Conservation (phyloP, 2,797 vertebrate genomes). For the Peromyscus attwateri region DNA sequence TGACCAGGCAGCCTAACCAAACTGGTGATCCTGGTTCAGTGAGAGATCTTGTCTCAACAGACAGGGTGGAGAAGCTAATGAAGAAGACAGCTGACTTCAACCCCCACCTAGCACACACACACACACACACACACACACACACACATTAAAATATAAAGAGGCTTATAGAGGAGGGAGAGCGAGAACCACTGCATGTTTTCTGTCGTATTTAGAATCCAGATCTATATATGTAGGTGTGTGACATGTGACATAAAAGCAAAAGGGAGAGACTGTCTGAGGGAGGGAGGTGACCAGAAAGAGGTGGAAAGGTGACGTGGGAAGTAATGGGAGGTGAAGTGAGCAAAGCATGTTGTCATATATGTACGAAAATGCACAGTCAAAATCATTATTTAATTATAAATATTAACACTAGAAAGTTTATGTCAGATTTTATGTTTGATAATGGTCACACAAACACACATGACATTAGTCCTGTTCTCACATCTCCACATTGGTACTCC, state of each 20-base stretch:
- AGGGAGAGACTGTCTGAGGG: not conserved
- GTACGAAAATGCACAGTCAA: not conserved
- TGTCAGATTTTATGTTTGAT: not conserved
- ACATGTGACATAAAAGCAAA: not conserved
- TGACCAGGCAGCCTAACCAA: not conserved
- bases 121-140: not conserved
- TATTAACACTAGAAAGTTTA: not conserved
- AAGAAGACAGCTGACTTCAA: not conserved
- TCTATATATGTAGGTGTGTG: not conserved
- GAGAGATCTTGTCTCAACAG: not conserved
- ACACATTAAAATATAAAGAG: not conserved
- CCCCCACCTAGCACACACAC: not conserved
- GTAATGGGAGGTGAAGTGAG: not conserved
- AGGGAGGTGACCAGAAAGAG: not conserved
- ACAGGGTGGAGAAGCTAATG: not conserved
- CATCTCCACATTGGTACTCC: not conserved
- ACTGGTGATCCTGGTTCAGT: not conserved
- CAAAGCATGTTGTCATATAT: not conserved
- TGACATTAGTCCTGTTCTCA: rapidly evolving
- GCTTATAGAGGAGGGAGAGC: not conserved
- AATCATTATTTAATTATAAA: not conserved
- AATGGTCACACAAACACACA: not conserved
- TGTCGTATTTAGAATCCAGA: not conserved
- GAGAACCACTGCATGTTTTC: too few species aligned
- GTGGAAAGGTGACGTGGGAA: not conserved